Conservation (phyloP, 2,888 invertebrate species). For the Caenorhabditis drosophilae region DNA sequence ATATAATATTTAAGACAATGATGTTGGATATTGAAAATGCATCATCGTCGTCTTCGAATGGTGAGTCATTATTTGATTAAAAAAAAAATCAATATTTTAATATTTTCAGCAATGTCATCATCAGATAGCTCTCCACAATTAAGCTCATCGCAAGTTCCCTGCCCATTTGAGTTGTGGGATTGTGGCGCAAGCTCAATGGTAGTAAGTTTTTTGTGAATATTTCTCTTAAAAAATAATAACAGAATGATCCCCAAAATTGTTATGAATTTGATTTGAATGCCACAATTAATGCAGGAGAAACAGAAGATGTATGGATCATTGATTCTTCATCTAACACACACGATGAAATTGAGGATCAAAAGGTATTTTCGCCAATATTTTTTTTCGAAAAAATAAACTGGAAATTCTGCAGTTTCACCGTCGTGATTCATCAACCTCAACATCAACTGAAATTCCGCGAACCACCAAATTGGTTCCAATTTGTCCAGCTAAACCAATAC, state of each 20-base stretch:
- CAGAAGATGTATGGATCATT: too few species aligned
- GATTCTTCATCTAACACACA: too few species aligned
- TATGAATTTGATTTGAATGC: too few species aligned
- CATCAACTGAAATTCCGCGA: neutral
- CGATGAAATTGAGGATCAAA: too few species aligned
- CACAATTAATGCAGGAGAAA: too few species aligned
- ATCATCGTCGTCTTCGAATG: neutral
- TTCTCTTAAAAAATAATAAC: neutral
- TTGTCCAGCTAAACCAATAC: constrained; percentile 5
- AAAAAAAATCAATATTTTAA: neutral
- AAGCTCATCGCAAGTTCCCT: constrained; percentile 7
- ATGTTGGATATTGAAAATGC: constrained; percentile 10
- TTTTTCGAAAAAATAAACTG: too few species aligned
- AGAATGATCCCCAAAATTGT: too few species aligned
- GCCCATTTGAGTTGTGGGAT: constrained; percentile 24
- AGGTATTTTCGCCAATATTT: too few species aligned
- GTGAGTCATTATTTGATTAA: neutral
- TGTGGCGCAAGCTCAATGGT: too few species aligned
- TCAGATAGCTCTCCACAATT: constrained; percentile 32
- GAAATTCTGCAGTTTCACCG: too few species aligned
- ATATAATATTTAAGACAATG: constrained; percentile 22
- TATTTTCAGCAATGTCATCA: constrained; percentile 13
- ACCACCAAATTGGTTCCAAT: constrained; percentile 14
- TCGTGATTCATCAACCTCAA: neutral
- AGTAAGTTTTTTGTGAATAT: too few species aligned